Conservation (phyloP, 2,113 vertebrate species). For the Podarcis muralis region DNA sequence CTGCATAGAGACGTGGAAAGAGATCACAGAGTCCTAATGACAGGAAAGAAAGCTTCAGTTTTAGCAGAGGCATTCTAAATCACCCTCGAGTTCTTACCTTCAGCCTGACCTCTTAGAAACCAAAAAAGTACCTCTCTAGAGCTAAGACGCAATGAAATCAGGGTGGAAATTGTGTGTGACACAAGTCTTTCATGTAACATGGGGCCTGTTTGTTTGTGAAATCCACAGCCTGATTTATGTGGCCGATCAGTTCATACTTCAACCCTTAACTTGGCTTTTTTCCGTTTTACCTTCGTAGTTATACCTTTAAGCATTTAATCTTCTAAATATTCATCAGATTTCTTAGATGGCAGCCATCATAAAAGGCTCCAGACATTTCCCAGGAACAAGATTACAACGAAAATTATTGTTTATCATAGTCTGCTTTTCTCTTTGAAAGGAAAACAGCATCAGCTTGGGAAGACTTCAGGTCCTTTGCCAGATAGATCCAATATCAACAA, state of each 20-base stretch:
- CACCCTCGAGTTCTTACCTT: neutral
- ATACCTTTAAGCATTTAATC: conserved; percentile 58
- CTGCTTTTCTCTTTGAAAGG: conserved; percentile 61
- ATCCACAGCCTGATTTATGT: neutral
- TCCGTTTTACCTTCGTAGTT: conserved; percentile 45
- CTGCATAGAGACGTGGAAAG: neutral
- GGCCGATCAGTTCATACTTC: conserved; percentile 34
- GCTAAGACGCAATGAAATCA: neutral
- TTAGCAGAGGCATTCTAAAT: neutral
- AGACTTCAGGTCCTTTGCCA: conserved; percentile 45
- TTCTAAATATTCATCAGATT: conserved; percentile 71
- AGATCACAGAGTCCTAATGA: neutral
- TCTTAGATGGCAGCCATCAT: conserved; percentile 74
- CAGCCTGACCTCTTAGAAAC: neutral
- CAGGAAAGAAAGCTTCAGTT: neutral
- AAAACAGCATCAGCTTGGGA: conserved; percentile 48
- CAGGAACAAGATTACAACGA: conserved; percentile 75
- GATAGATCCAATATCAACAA: neutral
- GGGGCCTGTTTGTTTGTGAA: neutral
- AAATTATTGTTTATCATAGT: conserved; percentile 71
- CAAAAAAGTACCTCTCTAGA: neutral
- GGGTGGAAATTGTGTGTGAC: conserved; percentile 2
- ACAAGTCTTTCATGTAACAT: neutral
- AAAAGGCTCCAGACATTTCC: conserved; percentile 70
- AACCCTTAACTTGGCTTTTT: conserved; percentile 53